Conservation (phyloP, 2,113 vertebrate species). For the Cacatua alba region DNA sequence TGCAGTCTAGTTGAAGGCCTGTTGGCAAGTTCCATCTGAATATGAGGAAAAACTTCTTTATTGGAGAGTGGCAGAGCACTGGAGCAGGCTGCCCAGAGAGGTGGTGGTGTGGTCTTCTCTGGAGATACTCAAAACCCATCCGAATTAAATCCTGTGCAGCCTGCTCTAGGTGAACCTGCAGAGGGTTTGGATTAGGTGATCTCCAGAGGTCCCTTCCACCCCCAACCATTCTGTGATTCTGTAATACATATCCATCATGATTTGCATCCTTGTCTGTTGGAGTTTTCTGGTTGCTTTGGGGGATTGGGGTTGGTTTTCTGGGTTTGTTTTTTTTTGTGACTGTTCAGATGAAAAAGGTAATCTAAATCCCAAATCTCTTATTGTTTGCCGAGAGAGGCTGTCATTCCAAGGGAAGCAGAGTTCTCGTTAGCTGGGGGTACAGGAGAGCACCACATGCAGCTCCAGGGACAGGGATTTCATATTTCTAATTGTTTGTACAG, state of each 20-base stretch:
- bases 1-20: background rate
- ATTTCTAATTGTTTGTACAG: background rate
- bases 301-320: rapidly evolving
- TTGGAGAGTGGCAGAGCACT: background rate
- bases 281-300: background rate
- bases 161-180: background rate
- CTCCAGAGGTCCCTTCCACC: background rate
- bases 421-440: background rate
- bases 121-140: background rate
- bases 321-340: background rate
- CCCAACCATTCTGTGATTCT: background rate
- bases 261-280: background rate
- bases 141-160: background rate
- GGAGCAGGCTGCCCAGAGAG: background rate
- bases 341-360: background rate
- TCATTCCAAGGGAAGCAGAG: background rate
- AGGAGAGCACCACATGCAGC: background rate
- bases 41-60: background rate
- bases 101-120: background rate
- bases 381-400: background rate
- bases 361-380: background rate
- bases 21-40: background rate
- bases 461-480: background rate
- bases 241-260: background rate
- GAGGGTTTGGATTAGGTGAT: background rate